Conservation (phyloP, 2,888 invertebrate species). For the Drosophila diplacantha region DNA sequence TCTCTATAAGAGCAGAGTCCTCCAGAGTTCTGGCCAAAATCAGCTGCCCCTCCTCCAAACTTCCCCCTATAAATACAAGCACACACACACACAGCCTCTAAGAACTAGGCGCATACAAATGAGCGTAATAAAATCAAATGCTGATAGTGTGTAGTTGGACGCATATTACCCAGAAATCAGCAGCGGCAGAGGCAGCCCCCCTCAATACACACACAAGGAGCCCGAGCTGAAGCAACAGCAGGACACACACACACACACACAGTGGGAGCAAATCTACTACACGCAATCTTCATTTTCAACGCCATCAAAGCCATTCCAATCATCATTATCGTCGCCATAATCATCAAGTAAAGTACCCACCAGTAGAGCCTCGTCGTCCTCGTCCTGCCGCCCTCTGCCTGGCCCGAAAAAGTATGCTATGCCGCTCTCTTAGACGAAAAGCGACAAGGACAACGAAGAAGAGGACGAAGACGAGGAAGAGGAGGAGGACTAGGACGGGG, state of each 20-base stretch:
- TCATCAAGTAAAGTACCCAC: conserved; percentile 77
- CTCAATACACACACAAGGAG: conserved; percentile 4
- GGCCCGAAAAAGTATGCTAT: conserved; percentile 53
- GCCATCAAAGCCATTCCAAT: conserved; percentile 77
- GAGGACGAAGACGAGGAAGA: conserved; percentile 8
- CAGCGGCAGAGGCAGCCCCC: not conserved
- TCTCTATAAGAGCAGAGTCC: conserved; percentile 15
- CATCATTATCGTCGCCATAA: conserved; percentile 78
- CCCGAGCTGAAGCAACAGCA: conserved; percentile 29
- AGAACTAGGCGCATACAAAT: conserved; percentile 55
- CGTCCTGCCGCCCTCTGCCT: too few relatives aligned
- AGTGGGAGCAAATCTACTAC: conserved; percentile 64
- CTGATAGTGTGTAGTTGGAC: conserved; percentile 66
- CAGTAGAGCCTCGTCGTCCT: conserved; percentile 65
- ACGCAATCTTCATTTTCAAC: conserved; percentile 76
- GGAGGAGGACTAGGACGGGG: conserved; percentile 17
- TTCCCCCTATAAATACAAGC: not conserved
- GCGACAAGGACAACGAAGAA: conserved; percentile 12
- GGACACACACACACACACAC: not conserved
- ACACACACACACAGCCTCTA: conserved; percentile 2
- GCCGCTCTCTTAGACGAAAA: conserved; percentile 38
- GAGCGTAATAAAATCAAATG: conserved; percentile 71
- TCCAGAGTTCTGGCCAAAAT: not conserved
- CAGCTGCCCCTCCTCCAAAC: not conserved
- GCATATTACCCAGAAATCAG: conserved; percentile 53